These are phyloP conservation scores for Arctopsyche grandis DNA, from an alignment of 1,140 invertebrate species.

Conservation along the genomic window DNA sequence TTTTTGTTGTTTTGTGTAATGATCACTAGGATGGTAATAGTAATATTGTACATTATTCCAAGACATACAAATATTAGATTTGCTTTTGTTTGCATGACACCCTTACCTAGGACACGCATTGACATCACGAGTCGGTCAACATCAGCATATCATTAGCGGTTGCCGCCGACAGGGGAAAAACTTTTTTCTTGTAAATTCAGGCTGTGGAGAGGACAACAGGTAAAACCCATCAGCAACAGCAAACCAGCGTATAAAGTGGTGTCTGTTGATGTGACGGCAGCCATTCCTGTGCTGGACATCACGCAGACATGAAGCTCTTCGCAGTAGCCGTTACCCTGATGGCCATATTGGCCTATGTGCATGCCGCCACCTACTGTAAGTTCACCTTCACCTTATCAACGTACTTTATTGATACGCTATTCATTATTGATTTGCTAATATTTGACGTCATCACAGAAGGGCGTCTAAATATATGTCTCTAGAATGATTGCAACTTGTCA, in stretches of 20 bases:
- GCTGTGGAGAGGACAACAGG: not conserved
- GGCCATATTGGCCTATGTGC: constrained; percentile 35
- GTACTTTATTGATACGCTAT: not conserved
- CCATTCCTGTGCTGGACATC: constrained; percentile 4
- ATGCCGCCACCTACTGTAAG: constrained; percentile 28
- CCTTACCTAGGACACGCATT: not conserved
- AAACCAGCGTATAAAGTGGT: constrained; percentile 40
- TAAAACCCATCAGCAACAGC: not conserved
- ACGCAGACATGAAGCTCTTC: constrained; percentile 30
- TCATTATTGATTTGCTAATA: constrained; percentile 41
- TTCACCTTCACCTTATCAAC: not conserved
- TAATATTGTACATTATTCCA: too few relatives aligned
- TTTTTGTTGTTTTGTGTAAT: too few relatives aligned
- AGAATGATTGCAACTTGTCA: not conserved
- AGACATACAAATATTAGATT: too few relatives aligned
- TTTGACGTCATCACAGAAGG: not conserved
- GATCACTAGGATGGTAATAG: too few relatives aligned
- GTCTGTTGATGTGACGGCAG: constrained; percentile 16
- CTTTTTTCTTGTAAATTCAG: constrained; percentile 39
- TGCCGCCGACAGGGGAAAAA: not conserved
- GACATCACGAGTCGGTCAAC: not conserved
- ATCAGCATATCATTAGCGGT: not conserved
- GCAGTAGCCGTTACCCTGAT: constrained; percentile 5
- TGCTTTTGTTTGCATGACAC: too few relatives aligned
- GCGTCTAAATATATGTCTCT: not conserved